These are phyloP conservation scores for Candoia aspera DNA, from an alignment of 2,113 vertebrate genomes.

Conservation along the genomic window DNA sequence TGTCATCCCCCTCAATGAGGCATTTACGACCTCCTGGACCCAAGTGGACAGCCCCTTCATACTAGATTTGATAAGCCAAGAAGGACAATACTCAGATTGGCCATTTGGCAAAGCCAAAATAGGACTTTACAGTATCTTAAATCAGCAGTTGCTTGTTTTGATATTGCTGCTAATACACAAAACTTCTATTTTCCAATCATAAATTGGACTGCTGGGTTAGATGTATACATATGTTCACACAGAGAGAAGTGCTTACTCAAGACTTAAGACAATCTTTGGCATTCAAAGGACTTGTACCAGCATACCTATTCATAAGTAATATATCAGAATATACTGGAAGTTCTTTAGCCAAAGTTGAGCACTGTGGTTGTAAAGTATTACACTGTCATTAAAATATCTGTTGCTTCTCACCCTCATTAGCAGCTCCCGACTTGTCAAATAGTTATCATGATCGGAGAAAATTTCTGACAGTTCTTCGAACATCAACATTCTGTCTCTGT, in stretches of 20 bases:
- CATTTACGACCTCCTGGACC: neutral
- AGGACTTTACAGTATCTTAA: neutral
- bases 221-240: constrained; percentile 17
- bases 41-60: neutral
- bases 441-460: constrained; percentile 94
- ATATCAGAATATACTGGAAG: neutral
- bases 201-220: constrained; percentile 36
- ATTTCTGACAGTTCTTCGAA: constrained; percentile 95
- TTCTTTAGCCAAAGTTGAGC: neutral
- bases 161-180: neutral
- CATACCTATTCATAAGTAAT: neutral
- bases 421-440: constrained; percentile 90
- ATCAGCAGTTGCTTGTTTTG: neutral
- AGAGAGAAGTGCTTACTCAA: neutral
- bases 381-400: neutral
- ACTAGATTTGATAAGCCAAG: neutral
- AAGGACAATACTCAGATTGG: neutral
- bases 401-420: constrained; percentile 88
- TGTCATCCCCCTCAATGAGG: too few relatives aligned
- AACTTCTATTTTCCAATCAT: neutral
- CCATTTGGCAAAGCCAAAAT: neutral
- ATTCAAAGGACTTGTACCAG: neutral
- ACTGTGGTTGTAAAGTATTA: neutral
- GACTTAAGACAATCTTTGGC: constrained; percentile 2
- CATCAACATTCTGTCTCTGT: constrained; percentile 86